phyloP scores from a whole-genome alignment of 2,888 invertebrate species.

The Luperina nickerlii region DNA sequence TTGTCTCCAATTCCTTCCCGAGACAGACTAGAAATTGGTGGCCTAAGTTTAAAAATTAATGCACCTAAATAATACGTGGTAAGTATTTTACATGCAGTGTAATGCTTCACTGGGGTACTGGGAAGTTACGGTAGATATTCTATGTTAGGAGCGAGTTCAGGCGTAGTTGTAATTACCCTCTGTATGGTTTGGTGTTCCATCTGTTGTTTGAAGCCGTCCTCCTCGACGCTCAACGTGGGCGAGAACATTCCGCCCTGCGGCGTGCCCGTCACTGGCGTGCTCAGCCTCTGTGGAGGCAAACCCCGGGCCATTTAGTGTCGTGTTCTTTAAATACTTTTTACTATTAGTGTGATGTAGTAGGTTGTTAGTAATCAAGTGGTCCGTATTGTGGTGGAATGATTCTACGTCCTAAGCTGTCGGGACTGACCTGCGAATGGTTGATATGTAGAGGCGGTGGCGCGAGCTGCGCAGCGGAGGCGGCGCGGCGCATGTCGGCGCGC shows the following conservation, averaged over 20 bases:
- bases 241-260: slow-evolving; percentile 87
- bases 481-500: slow-evolving; percentile 83
- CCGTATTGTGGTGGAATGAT: slow-evolving; percentile 65
- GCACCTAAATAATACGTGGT: slow-evolving; percentile 77
- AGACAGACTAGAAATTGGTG: slow-evolving; percentile 88
- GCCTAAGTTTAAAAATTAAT: slow-evolving; percentile 84
- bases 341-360: neutral
- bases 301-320: slow-evolving; percentile 41
- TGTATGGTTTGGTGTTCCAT: slow-evolving; percentile 88
- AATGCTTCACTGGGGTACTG: slow-evolving; percentile 70
- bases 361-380: slow-evolving; percentile 36
- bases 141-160: slow-evolving; percentile 55
- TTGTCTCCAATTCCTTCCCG: slow-evolving; percentile 89
- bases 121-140: slow-evolving; percentile 52
- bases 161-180: slow-evolving; percentile 82
- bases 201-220: slow-evolving; percentile 88
- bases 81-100: slow-evolving; percentile 75
- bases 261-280: slow-evolving; percentile 86
- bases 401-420: slow-evolving; percentile 9
- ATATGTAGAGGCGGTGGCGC: slow-evolving; percentile 85
- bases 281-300: slow-evolving; percentile 82
- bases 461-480: slow-evolving; percentile 85
- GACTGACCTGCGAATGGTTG: slow-evolving; percentile 85
- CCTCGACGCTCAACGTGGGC: slow-evolving; percentile 86
- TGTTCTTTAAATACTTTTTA: neutral